Conservation (phyloP, 37 sponge, comb jelly and placozoan species). For the Hormiphora californensis region DNA sequence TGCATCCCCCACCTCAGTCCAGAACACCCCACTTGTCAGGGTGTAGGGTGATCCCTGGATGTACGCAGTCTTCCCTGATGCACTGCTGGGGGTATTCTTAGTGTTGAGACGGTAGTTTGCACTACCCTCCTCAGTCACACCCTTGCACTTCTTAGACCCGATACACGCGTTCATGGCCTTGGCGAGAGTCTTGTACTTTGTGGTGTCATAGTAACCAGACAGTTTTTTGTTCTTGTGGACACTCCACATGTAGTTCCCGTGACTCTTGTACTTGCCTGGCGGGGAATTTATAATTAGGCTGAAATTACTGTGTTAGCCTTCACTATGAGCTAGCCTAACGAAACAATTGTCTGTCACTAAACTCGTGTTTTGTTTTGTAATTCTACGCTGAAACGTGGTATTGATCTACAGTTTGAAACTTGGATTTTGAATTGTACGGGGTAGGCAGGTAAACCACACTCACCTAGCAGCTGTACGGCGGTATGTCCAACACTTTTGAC, state of each 20-base stretch:
- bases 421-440: too few relatives aligned
- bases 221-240: neutral
- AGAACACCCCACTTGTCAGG: neutral
- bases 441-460: too few relatives aligned
- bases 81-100: neutral
- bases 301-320: too few relatives aligned
- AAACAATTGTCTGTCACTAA: too few relatives aligned
- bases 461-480: neutral
- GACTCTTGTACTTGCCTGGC: neutral
- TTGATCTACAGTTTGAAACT: too few relatives aligned
- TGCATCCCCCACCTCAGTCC: neutral
- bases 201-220: neutral
- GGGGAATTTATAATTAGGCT: too few relatives aligned
- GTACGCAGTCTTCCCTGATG: neutral
- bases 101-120: slow-evolving; percentile 4
- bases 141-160: neutral
- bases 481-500: neutral
- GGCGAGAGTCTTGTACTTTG: neutral
- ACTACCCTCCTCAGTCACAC: neutral
- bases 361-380: too few relatives aligned
- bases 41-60: slow-evolving; percentile 12
- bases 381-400: too few relatives aligned
- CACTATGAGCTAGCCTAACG: too few relatives aligned
- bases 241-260: slow-evolving; percentile 5
- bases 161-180: neutral